A percentile compares a stretch with the other conserved stretches of the same genome.
Evolutionary conservation across 2,113 vertebrate species (phyloP).

Genomic region (Chroicocephalus ridibundus): DNA sequence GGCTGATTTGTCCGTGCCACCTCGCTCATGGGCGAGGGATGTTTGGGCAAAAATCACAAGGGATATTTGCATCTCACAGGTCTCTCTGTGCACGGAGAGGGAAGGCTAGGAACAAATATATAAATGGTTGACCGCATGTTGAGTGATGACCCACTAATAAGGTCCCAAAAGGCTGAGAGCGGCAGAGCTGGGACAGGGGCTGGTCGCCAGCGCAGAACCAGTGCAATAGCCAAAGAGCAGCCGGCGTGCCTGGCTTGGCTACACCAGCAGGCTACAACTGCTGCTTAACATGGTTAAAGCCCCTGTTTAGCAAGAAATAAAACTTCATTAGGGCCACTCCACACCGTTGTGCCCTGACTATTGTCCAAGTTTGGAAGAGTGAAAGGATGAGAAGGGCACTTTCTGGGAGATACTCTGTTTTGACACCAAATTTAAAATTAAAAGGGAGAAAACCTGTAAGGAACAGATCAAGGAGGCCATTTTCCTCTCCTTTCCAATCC

Average conservation of each 20-base stretch:
- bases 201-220: not conserved
- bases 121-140: not conserved
- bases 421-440: not conserved
- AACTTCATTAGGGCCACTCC: not conserved
- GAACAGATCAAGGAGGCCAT: not conserved
- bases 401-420: not conserved
- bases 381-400: not conserved
- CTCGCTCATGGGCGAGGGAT: rapidly evolving
- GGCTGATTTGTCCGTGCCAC: not conserved
- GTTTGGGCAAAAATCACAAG: not conserved
- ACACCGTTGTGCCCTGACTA: not conserved
- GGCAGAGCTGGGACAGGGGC: not conserved
- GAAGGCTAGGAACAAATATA: not conserved
- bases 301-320: not conserved
- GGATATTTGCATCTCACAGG: not conserved
- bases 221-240: not conserved
- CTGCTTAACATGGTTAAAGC: not conserved
- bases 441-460: not conserved
- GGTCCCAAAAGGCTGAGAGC: not conserved
- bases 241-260: rapidly evolving
- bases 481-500: too few relatives aligned
- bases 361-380: not conserved
- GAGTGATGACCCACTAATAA: not conserved
- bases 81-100: not conserved
- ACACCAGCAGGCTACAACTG: not conserved